These are phyloP conservation scores for Oncorhynchus mykiss DNA, from an alignment of 2,113 vertebrate genomes.

Conservation along the genomic window DNA sequence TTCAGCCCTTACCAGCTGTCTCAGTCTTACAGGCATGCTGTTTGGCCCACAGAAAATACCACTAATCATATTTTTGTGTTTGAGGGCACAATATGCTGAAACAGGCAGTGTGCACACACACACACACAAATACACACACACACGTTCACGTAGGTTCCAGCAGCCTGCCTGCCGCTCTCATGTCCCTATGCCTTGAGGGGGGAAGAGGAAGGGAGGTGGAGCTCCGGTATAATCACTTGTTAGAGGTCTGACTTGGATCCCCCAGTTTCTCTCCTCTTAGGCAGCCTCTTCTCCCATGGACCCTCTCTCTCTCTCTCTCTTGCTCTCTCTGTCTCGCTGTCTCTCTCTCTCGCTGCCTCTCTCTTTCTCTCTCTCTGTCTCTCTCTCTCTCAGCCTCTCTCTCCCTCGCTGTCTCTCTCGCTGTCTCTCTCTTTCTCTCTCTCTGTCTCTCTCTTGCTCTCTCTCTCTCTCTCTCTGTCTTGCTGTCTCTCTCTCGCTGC, in stretches of 20 bases:
- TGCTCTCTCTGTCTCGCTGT: constrained; percentile 14
- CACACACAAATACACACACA: constrained; percentile 17
- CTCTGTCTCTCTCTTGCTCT: not conserved
- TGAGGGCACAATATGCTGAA: constrained; percentile 78
- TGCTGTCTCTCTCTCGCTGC: not conserved
- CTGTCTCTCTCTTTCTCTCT: constrained; percentile 40
- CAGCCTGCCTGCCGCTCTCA: constrained; percentile 69
- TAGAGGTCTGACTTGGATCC: constrained; percentile 67
- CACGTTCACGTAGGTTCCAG: constrained; percentile 24
- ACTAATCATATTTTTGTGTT: constrained; percentile 81
- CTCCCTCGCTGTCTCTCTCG: constrained; percentile 8
- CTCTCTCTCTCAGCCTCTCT: not conserved
- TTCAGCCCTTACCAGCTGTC: constrained; percentile 77
- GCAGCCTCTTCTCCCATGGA: constrained; percentile 27
- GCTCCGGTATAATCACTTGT: constrained; percentile 76
- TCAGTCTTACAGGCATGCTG: constrained; percentile 76
- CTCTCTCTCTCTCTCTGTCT: no score
- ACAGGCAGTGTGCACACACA: constrained; percentile 62
- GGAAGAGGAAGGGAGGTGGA: constrained; percentile 28
- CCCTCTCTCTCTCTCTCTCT: constrained; percentile 43
- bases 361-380: no score
- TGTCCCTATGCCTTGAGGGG: constrained; percentile 71
- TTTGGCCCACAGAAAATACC: constrained; percentile 73
- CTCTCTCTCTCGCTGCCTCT: not conserved
- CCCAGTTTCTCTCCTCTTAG: constrained; percentile 47